Evolutionary conservation across 2,888 invertebrate genomes (phyloP), one percentile per base, ranked within the genome.

Genomic region (Drosophila sordidula): DNA sequence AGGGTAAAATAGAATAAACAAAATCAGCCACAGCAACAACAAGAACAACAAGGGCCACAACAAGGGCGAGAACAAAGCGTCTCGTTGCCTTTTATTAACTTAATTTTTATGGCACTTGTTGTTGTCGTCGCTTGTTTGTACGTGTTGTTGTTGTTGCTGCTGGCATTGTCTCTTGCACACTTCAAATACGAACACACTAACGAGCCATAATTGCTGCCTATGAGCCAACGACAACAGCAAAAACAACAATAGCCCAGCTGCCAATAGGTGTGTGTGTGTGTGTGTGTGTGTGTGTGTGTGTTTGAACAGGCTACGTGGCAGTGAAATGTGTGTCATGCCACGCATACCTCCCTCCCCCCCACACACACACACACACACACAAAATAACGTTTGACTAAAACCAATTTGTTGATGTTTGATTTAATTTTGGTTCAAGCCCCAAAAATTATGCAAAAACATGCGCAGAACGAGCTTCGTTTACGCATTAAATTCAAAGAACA

Each of bases 151-250:
- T 38, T 61, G 58, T 63, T 71, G 49, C 34, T 18, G 52, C 38
- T 67, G 57, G 65, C 73, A 78, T 87, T 87, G 85, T 84, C 78
- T 76, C 67, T 66, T 52, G 66, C 70, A 81, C 79, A 85, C 89
- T 86, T 86, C 88, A 89, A 89, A 89, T 89, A 74, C 64, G 81
- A 74, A 72, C 86, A 78, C 88, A 75, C 86, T 87, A 89, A 89
- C 89, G 88, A 87, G 85, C 89, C 89, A 85, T 85, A 85, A 85
- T 89, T 87, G 88, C 86, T 85, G 88, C 85, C 86, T 77, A 87
- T 89, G 81, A 80, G 72, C 56, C 69, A 68, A 70, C 62, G 63
- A 61, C 68, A 70, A 67, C 70, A 66, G 41, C 64, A 70, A 56
- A 45, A 62, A 52, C 73, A 71, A 78, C 74, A 78, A 54, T 58